Conservation (phyloP, 1,140 invertebrate species). For the Chionoecetes opilio region DNA sequence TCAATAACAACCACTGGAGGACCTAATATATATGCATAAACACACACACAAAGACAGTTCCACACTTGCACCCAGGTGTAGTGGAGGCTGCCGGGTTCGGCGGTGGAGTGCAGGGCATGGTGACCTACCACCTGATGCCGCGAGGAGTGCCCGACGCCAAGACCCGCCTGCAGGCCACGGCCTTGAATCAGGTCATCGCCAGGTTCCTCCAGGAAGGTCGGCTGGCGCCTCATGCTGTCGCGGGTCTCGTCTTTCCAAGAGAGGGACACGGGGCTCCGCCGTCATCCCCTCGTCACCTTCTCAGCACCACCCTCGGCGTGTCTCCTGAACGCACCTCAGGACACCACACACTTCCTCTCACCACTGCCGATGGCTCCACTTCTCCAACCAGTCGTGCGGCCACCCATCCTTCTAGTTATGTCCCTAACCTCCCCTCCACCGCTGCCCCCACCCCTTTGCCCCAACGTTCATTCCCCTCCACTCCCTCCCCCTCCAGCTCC, state of each 20-base stretch:
- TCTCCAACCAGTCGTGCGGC: background rate
- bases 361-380: background rate
- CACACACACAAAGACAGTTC: no score
- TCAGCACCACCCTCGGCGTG: background rate
- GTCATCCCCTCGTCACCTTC: background rate
- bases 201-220: background rate
- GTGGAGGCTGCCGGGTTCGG: background rate
- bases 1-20: no score
- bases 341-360: background rate
- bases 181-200: slow-evolving; percentile 5
- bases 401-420: background rate
- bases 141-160: background rate
- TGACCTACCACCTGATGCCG: slow-evolving; percentile 36
- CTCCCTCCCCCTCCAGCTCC: background rate
- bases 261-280: background rate
- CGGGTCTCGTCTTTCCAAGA: background rate
- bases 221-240: background rate
- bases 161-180: background rate
- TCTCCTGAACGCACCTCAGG: background rate
- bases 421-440: background rate
- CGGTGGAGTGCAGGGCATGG: background rate
- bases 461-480: background rate
- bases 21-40: no score
- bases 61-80: no score
- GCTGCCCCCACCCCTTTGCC: background rate